phyloP scores from a whole-genome alignment of 2,888 invertebrate species.

The Phortica magna region DNA sequence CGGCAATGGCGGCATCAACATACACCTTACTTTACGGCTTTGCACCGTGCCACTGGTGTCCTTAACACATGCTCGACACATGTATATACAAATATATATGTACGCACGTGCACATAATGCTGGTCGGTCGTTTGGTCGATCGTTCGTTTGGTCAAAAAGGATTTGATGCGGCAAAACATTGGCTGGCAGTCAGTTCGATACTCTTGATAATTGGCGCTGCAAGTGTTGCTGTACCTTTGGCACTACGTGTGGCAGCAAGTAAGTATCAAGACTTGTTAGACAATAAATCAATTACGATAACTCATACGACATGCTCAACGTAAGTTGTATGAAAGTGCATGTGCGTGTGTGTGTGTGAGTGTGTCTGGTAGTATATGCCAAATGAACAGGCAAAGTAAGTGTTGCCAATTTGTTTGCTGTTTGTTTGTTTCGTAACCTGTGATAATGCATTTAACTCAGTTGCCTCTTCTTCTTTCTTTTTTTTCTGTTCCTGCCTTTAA shows the following conservation, averaged over 20 bases:
- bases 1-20: constrained; percentile 27
- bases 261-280: constrained; percentile 63
- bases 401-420: constrained; percentile 11
- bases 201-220: constrained; percentile 88
- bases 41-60: neutral
- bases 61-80: neutral
- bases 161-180: constrained; percentile 83
- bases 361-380: constrained; percentile 31
- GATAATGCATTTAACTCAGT: constrained; percentile 50
- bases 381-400: constrained; percentile 3
- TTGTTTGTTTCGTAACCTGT: neutral
- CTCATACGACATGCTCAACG: constrained; percentile 60
- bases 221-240: constrained; percentile 88
- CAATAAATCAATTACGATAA: constrained; percentile 71
- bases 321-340: too few species aligned
- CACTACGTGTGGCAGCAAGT: constrained; percentile 85
- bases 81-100: neutral
- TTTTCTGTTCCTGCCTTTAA: constrained; percentile 14
- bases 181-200: constrained; percentile 87
- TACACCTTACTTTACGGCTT: neutral
- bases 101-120: neutral
- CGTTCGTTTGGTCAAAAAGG: constrained; percentile 72
- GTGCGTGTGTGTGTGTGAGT: constrained; percentile 20
- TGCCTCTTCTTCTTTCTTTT: neutral
- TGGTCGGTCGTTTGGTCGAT: constrained; percentile 7